phyloP scores from a whole-genome alignment of 2,888 invertebrate genomes.

The Odontocerum albicorne region DNA sequence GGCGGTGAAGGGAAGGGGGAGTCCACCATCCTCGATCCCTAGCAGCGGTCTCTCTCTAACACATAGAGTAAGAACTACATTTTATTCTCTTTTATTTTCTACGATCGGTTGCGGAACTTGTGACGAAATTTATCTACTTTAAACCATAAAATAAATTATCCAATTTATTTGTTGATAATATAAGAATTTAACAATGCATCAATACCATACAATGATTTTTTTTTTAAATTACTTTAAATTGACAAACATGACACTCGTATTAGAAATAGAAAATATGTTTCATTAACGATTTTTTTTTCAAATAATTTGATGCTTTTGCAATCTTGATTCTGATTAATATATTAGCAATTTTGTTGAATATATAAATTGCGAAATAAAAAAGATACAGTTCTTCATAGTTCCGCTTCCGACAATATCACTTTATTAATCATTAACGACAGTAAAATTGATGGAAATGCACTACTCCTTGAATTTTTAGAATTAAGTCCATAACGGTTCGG shows the following conservation, averaged over 20 bases:
- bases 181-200: too few relatives aligned
- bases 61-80: constrained; percentile 51
- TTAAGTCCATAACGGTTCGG: neutral
- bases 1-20: constrained; percentile 69
- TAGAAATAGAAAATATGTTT: too few relatives aligned
- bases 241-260: too few relatives aligned
- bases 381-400: neutral
- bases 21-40: constrained; percentile 54
- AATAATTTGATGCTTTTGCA: too few relatives aligned
- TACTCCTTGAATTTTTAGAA: neutral
- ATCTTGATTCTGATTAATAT: too few relatives aligned
- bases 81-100: constrained; percentile 30
- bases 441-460: neutral
- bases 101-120: constrained; percentile 13
- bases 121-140: neutral
- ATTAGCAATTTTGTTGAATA: too few relatives aligned
- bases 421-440: constrained; percentile 20
- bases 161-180: too few relatives aligned
- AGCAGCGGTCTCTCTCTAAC: constrained; percentile 60
- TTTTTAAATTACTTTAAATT: too few relatives aligned
- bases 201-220: too few relatives aligned
- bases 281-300: too few relatives aligned
- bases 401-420: neutral
- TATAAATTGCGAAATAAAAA: too few relatives aligned
- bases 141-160: neutral